phyloP scores from a whole-genome alignment of 2,113 vertebrate genomes.

The Atrichornis clamosus region DNA sequence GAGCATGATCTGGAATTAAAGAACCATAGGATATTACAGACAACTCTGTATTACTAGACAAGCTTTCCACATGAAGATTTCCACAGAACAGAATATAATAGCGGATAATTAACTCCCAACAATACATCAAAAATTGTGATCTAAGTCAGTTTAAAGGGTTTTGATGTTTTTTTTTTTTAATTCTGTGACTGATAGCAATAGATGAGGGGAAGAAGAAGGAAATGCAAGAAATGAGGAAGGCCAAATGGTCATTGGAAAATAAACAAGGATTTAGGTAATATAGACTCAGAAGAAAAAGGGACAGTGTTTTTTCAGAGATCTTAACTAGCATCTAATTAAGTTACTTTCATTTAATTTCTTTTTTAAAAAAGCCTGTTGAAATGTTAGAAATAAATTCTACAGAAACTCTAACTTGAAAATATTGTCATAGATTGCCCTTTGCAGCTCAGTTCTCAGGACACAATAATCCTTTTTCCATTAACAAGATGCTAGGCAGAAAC shows the following conservation, averaged over 20 bases:
- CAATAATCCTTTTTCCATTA: background rate
- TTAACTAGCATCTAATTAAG: background rate
- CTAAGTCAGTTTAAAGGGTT: background rate
- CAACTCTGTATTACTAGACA: background rate
- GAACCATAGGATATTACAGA: background rate
- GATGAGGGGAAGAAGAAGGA: background rate
- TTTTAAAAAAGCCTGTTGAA: background rate
- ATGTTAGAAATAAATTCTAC: background rate
- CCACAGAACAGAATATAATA: background rate
- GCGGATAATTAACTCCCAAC: background rate
- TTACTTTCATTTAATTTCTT: background rate
- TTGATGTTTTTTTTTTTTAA: background rate
- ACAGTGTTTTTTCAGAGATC: background rate
- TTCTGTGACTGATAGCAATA: background rate
- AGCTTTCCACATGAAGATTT: background rate
- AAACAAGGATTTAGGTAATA: background rate
- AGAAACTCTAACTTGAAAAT: constrained; percentile 1
- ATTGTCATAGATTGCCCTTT: background rate
- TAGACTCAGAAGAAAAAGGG: background rate
- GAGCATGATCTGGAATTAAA: background rate
- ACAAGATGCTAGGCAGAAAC: background rate
- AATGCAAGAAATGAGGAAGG: background rate
- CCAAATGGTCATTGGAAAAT: background rate
- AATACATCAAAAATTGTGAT: background rate
- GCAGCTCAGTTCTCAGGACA: background rate